Evolutionary conservation across 2,113 vertebrate genomes (phyloP).

Genomic region (Geococcyx californianus): DNA sequence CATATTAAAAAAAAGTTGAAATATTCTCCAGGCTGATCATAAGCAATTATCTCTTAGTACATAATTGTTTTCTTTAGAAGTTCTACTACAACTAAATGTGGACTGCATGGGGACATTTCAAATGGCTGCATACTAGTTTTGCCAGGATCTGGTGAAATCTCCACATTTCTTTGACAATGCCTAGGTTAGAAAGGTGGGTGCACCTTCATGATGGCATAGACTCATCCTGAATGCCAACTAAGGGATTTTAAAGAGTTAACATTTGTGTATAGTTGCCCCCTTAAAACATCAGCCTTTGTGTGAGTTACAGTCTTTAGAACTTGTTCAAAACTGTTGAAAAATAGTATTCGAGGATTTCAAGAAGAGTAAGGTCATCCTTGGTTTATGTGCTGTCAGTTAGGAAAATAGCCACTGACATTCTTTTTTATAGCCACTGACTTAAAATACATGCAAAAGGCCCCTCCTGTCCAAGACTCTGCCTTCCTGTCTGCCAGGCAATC

Average conservation of each 20-base stretch:
- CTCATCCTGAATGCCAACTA: neutral
- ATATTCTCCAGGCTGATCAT: neutral
- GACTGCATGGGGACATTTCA: neutral
- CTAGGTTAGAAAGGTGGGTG: neutral
- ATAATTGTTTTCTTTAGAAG: neutral
- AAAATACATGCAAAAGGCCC: neutral
- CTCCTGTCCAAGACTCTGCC: neutral
- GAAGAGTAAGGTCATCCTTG: neutral
- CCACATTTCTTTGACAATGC: neutral
- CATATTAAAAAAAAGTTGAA: neutral
- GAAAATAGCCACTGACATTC: neutral
- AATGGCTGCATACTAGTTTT: neutral
- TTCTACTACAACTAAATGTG: neutral
- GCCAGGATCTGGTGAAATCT: neutral
- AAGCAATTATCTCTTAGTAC: neutral
- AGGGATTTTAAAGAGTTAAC: neutral
- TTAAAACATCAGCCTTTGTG: neutral
- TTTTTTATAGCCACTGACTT: neutral
- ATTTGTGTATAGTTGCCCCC: fast-evolving
- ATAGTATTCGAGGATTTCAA: neutral
- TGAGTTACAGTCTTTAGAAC: neutral
- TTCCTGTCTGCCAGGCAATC: neutral
- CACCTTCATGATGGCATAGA: neutral
- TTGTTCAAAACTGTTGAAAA: neutral
- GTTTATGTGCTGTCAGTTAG: neutral